Base-by-base conservation (phyloP, 2,797 vertebrate species). In the Trichosurus vulpecula region DNA sequence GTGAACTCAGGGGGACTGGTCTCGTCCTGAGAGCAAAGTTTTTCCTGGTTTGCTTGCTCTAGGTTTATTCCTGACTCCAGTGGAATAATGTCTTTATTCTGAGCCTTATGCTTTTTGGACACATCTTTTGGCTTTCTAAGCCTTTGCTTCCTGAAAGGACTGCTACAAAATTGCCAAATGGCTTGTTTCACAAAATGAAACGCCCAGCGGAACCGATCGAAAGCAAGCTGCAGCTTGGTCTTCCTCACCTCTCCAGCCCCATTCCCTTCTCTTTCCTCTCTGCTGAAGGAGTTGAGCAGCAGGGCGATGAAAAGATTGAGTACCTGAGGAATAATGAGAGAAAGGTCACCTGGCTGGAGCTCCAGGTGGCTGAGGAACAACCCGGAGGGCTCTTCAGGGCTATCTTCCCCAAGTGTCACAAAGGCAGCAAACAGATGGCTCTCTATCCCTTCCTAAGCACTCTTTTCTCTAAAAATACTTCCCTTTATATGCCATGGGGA, bases 261-360 rank as follows among this genome's bases (percentile, higher is more conserved):
- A n/a, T 90, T 74, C 52, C 92, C 99, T 16, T 98, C 98, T 12
- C 98, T 98, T 35, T 99, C 99, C 6, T 99, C 99, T 0, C 98
- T 99, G 97, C 99, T 99, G 98, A 99, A 99, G 0, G 99, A 99
- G 98, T 99, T 99, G 96, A 99, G 99, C 95, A 99, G 98, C 98
- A 99, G 98, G 87, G 99, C 99, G 98, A 99, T 99, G 98, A 99
- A 99, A 92, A 99, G 99, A 98, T 99, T 99, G 98, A 99, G 97
- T 56, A 99, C 99, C 99, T 99, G 98, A 47, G 96, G 92, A 93
- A 0, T 56, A 19, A 90, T 41, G 31, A 10, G 14, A 54, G 14
- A 55, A 12, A 47, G 31, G 16, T 90, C 10, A 74, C 52, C 27
- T 61, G 53, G 90, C 74, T 29, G 55, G 30, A 14, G 87, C 3